Conservation (phyloP, 2,113 vertebrate genomes). For the Hystrix brachyura region DNA sequence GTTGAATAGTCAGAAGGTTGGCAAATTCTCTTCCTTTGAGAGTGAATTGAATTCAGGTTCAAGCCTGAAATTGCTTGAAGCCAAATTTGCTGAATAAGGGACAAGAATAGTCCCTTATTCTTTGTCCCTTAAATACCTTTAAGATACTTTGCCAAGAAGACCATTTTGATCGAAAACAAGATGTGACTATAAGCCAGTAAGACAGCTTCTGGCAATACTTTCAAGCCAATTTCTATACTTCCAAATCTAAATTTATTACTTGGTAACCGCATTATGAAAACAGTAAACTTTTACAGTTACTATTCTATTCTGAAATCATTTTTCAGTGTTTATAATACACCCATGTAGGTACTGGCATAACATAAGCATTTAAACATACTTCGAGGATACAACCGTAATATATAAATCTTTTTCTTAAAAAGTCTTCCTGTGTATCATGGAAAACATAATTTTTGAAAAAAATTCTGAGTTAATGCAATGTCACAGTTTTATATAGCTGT, state of each 20-base stretch:
- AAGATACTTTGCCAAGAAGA: background rate
- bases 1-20: slow-evolving; percentile 61
- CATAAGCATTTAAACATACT: background rate
- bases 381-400: background rate
- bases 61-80: slow-evolving; percentile 23
- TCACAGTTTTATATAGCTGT: background rate
- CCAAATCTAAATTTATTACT: background rate
- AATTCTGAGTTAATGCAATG: background rate
- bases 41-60: slow-evolving; percentile 51
- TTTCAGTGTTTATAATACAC: background rate
- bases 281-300: slow-evolving; percentile 1
- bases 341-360: background rate
- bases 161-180: slow-evolving; percentile 46
- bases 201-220: background rate
- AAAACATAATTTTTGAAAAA: slow-evolving; percentile 49
- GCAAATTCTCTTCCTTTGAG: slow-evolving; percentile 39
- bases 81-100: slow-evolving; percentile 50
- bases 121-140: slow-evolving; percentile 32
- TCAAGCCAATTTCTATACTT: background rate
- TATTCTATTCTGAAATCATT: slow-evolving; percentile 42
- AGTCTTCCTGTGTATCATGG: background rate
- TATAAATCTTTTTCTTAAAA: background rate
- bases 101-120: background rate
- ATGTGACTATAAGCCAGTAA: slow-evolving; percentile 24
- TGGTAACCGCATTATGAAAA: slow-evolving; percentile 25